Evolutionary conservation across 92 coral and sea anemone genomes (phyloP).

Genomic region (Parazoanthus atlanticus): DNA sequence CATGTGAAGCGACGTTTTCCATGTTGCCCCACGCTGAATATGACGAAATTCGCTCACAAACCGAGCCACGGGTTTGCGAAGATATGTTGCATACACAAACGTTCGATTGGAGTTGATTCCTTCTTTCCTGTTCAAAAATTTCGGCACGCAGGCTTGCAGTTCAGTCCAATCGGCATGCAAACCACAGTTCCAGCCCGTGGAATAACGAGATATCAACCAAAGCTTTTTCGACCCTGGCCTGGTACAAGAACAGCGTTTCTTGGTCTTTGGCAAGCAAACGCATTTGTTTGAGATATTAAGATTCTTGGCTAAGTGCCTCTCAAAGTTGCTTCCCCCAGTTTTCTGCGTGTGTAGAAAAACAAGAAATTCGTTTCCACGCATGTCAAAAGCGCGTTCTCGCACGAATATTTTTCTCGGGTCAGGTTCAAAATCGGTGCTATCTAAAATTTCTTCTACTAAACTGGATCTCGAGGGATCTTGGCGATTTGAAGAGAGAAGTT

Average conservation of each 20-base stretch:
- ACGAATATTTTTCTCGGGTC: constrained; percentile 20
- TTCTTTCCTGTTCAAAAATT: constrained; percentile 52
- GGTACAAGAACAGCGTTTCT: constrained; percentile 64
- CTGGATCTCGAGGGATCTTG: constrained; percentile 20
- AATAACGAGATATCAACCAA: constrained; percentile 92
- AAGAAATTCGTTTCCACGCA: constrained; percentile 71
- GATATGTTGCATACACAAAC: constrained; percentile 79
- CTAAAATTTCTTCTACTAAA: constrained; percentile 1
- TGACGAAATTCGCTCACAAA: constrained; percentile 91
- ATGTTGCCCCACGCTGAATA: constrained; percentile 90
- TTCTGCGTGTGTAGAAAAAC: constrained; percentile 96
- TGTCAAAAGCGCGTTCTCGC: constrained; percentile 51
- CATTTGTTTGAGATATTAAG: constrained; percentile 68
- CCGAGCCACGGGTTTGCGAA: constrained; percentile 88
- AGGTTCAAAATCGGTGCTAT: neutral
- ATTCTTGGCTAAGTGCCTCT: constrained; percentile 83
- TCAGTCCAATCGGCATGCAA: constrained; percentile 97
- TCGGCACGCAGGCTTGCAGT: constrained; percentile 79
- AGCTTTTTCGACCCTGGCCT: constrained; percentile 79
- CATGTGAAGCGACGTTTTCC: constrained; percentile 75
- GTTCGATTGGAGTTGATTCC: constrained; percentile 56
- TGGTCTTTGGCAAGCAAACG: constrained; percentile 52
- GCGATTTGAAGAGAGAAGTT: neutral
- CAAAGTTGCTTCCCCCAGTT: constrained; percentile 95
- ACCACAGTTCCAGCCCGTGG: constrained; percentile 96